Evolutionary conservation across 1,140 invertebrate genomes (phyloP), one percentile per base, ranked within the genome.

Genomic region (Sycophaga agraensis): DNA sequence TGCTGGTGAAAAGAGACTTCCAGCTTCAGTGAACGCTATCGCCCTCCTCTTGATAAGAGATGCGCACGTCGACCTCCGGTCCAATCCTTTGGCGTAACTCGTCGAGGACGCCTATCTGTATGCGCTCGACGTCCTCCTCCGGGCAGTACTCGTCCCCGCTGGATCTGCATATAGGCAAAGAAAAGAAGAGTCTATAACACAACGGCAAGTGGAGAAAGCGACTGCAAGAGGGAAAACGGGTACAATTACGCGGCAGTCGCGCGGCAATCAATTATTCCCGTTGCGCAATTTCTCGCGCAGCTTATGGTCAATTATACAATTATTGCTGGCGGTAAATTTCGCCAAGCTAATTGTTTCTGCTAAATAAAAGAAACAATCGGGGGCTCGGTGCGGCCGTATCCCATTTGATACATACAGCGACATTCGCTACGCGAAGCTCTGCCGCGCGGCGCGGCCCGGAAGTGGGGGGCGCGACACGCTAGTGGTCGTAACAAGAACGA

Each of bases 111-210:
- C 74, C 71, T 7, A 84, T 77, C 73, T 92, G 88, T 46, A 92
- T 91, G 35, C 79, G 79, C 17, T 90, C 86, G 28, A 92, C 91
- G 70, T 89, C 85, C 68, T 91, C 84, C 9, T 81, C 71, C 2
- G 94, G 93, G 72, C 92, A 94, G 72, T 94, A 96, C 55, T 94
- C 92, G 70, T 96, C 94, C n/a, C 87, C 83, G 50, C 89, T 89
- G 0, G 92, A 95, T 65, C 70, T 86, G 59, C 14, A 61, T n/a
- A n/a, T n/a, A 64, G 5, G 37, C 9, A 39, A 45, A 39, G 11
- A 4, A 35, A 8, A 50, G 14, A 28, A 28, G 19, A 14, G n/a
- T n/a, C n/a, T n/a, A n/a, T n/a, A n/a, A n/a, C n/a, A n/a, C 28
- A 31, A 31, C 4, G 11, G 28, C 28, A 11, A 31, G 11, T 4